Conservation (phyloP, 2,888 invertebrate genomes). For the Acanthosoma haemorrhoidale region DNA sequence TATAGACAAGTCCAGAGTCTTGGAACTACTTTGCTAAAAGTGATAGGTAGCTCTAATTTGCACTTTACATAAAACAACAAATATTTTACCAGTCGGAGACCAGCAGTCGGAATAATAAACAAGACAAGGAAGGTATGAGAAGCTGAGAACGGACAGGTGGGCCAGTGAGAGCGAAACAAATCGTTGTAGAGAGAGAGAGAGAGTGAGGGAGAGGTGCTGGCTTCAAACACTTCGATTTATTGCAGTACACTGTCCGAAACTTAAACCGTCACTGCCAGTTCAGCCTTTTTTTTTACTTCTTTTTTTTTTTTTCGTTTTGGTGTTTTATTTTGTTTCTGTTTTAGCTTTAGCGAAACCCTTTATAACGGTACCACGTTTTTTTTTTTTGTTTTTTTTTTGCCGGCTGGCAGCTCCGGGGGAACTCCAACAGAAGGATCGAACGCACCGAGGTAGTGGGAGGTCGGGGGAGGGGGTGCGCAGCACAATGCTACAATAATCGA, state of each 20-base stretch:
- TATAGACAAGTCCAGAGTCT: too few relatives aligned
- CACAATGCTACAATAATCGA: neutral
- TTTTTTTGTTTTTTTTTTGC: neutral
- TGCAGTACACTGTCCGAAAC: neutral
- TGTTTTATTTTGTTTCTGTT: constrained; percentile 10
- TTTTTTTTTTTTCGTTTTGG: too few relatives aligned
- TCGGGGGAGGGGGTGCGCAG: neutral
- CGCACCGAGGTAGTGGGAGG: neutral
- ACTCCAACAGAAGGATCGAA: neutral
- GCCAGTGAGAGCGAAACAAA: too few relatives aligned
- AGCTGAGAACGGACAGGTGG: too few relatives aligned
- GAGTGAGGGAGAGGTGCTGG: neutral
- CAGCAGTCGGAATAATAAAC: too few relatives aligned
- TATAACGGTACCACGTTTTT: neutral
- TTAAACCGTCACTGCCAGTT: neutral
- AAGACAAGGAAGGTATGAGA: too few relatives aligned
- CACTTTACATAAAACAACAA: neutral
- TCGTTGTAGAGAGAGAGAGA: neutral
- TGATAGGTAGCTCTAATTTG: neutral
- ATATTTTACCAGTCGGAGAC: too few relatives aligned
- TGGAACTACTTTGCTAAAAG: too few relatives aligned
- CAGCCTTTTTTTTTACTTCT: too few relatives aligned
- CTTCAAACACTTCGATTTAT: constrained; percentile 9
- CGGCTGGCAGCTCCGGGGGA: neutral
- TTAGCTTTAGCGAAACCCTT: constrained; percentile 2